Evolutionary conservation across 37 sponge, comb jelly and placozoan genomes (phyloP).

Genomic region (Aplysina aerophoba): DNA sequence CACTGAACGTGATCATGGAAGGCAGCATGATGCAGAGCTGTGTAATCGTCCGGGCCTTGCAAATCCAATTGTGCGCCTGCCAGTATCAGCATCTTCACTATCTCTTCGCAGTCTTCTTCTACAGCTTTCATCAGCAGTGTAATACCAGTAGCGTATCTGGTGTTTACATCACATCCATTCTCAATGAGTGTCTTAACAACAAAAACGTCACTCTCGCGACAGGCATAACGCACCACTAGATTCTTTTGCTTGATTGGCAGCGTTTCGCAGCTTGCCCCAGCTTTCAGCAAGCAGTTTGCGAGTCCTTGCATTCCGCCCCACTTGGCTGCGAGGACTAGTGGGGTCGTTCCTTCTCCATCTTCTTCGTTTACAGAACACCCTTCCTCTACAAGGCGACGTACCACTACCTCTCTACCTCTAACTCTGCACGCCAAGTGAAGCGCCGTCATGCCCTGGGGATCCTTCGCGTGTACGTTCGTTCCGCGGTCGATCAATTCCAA

Average conservation of each 20-base stretch:
- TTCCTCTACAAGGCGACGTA: too few species aligned
- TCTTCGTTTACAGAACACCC: too few species aligned
- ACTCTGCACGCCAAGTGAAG: too few species aligned
- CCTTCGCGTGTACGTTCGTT: too few species aligned
- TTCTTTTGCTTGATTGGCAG: background rate
- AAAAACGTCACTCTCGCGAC: background rate
- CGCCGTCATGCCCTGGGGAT: too few species aligned
- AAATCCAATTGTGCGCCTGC: constrained; percentile 31
- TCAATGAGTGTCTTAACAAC: background rate
- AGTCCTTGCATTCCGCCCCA: background rate
- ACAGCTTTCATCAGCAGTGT: constrained; percentile 47
- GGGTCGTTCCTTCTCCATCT: too few species aligned
- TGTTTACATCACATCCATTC: constrained; percentile 47
- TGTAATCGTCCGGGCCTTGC: constrained; percentile 25
- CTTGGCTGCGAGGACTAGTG: background rate
- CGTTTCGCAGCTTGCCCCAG: background rate
- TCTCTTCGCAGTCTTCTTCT: background rate
- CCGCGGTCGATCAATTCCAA: too few species aligned
- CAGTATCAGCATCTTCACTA: constrained; percentile 16
- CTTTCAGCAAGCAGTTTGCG: background rate
- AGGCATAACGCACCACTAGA: background rate
- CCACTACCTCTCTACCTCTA: too few species aligned
- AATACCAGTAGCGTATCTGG: constrained; percentile 10
- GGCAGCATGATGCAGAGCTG: constrained; percentile 43
- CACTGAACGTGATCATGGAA: background rate